Percentiles rank a stretch among this genome's conserved stretches.
These are phyloP conservation scores for Endotricha flammealis DNA, from an alignment of 2,888 invertebrate genomes.

Conservation along the genomic window DNA sequence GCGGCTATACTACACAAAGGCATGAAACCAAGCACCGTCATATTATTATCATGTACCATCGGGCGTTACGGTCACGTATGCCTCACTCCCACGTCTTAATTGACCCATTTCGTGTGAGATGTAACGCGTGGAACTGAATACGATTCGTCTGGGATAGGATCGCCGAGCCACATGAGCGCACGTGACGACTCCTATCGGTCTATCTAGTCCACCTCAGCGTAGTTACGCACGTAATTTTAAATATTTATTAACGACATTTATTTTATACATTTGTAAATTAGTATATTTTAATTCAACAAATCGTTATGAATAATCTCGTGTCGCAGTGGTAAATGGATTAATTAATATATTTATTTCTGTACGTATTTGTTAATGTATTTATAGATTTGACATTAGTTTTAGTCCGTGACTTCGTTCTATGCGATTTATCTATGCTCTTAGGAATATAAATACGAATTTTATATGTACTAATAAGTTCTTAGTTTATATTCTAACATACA, in stretches of 20 bases:
- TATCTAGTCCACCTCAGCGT: slow-evolving; percentile 1
- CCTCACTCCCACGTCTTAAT: slow-evolving; percentile 76
- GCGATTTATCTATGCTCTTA: too few relatives aligned
- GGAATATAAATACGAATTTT: too few relatives aligned
- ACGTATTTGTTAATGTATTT: too few relatives aligned
- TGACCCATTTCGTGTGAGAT: slow-evolving; percentile 75
- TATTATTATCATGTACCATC: slow-evolving; percentile 59
- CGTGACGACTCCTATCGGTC: slow-evolving; percentile 52
- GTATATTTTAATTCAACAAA: too few relatives aligned
- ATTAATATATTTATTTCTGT: too few relatives aligned
- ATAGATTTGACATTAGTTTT: too few relatives aligned
- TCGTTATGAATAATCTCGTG: too few relatives aligned
- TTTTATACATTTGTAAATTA: not conserved
- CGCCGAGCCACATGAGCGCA: slow-evolving; percentile 56
- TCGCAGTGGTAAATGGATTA: too few relatives aligned
- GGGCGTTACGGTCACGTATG: slow-evolving; percentile 72
- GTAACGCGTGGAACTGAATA: slow-evolving; percentile 47
- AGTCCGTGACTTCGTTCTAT: too few relatives aligned
- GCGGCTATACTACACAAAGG: slow-evolving; percentile 48
- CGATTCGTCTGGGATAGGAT: slow-evolving; percentile 68
- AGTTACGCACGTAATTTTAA: slow-evolving; percentile 1
- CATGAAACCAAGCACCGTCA: slow-evolving; percentile 63
- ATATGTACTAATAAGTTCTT: too few relatives aligned
- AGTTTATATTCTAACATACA: too few relatives aligned
- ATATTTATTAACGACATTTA: too few relatives aligned